Evolutionary conservation across 2,888 invertebrate genomes (phyloP).

Genomic region (Branchipolynoe longqiensis): DNA sequence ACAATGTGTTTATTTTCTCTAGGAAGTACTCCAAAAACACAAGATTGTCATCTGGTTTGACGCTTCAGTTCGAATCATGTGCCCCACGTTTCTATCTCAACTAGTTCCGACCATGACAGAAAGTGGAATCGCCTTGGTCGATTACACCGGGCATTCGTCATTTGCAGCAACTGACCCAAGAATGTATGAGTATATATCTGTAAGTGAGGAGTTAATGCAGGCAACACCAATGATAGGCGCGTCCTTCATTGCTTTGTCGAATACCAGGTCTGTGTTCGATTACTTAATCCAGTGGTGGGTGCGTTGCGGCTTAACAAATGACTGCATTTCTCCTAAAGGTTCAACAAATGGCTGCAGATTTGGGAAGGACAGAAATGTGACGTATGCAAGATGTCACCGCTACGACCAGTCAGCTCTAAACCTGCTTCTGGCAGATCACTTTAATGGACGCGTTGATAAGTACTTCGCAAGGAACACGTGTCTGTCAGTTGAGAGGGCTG

Average conservation of each 20-base stretch:
- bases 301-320: neutral
- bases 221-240: neutral
- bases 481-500: neutral
- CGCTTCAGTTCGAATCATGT: neutral
- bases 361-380: neutral
- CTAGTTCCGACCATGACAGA: neutral
- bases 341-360: neutral
- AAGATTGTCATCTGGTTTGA: neutral
- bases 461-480: neutral
- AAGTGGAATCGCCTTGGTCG: neutral
- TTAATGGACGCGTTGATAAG: neutral
- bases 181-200: neutral
- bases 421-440: neutral
- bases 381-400: neutral
- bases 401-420: constrained; percentile 5
- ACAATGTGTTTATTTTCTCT: neutral
- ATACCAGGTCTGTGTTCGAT: neutral
- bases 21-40: neutral
- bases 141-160: neutral
- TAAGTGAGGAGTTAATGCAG: neutral
- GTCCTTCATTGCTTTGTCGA: neutral
- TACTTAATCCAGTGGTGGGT: neutral
- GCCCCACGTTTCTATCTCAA: neutral
- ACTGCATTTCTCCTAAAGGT: neutral
- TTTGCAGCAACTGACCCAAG: neutral